Evolutionary conservation across 2,797 vertebrate species (phyloP).

Genomic region (Sebastes cheni): DNA sequence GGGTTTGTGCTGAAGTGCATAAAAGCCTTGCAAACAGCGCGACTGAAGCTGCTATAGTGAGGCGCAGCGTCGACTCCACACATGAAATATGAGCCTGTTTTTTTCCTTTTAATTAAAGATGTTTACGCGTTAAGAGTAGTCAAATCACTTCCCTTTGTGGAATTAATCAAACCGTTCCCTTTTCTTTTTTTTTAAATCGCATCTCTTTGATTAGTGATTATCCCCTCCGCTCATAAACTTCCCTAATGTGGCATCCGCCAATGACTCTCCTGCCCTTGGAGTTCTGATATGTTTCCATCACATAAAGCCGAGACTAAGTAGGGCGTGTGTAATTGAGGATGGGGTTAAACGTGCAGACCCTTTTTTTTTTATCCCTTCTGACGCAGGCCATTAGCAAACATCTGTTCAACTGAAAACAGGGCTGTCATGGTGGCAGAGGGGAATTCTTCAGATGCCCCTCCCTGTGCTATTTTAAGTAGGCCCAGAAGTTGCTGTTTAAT

Average conservation of each 20-base stretch:
- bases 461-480: conserved; percentile 74
- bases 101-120: conserved; percentile 53
- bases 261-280: conserved; percentile 13
- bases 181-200: not conserved
- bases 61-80: not conserved
- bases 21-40: conserved; percentile 42
- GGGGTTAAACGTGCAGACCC: conserved; percentile 51
- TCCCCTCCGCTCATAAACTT: not conserved
- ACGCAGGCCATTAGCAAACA: conserved; percentile 64
- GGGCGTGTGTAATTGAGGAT: conserved; percentile 31
- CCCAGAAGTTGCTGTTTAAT: conserved; percentile 69
- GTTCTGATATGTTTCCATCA: conserved; percentile 33
- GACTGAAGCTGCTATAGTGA: conserved; percentile 15
- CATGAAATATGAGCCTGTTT: conserved; percentile 23
- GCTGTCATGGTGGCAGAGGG: conserved; percentile 40
- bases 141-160: conserved; percentile 41
- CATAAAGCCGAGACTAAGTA: conserved; percentile 16
- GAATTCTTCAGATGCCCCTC: conserved; percentile 70
- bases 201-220: conserved; percentile 37
- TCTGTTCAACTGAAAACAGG: conserved; percentile 55
- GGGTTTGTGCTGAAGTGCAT: conserved; percentile 62
- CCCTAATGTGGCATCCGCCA: not conserved
- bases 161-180: conserved; percentile 39
- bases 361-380: conserved; percentile 28
- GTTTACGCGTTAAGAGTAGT: conserved; percentile 45